phyloP scores from a whole-genome alignment of 2,113 vertebrate species.

The Callithrix jacchus region DNA sequence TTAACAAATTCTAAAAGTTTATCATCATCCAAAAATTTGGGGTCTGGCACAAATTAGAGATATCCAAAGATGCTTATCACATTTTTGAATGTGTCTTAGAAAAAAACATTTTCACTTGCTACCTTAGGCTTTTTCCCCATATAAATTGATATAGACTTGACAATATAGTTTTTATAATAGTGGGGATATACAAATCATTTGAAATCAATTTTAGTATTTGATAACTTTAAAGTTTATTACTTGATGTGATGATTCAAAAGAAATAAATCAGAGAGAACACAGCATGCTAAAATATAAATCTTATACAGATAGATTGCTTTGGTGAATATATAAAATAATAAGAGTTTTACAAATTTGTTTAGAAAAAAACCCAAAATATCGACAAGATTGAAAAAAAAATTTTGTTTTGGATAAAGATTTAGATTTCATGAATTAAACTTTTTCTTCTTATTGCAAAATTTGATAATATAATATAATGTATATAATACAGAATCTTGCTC shows the following conservation, averaged over 20 bases:
- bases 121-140: neutral
- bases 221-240: neutral
- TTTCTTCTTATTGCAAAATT: neutral
- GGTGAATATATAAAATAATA: neutral
- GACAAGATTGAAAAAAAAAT: neutral
- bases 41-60: neutral
- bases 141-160: neutral
- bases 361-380: neutral
- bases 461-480: neutral
- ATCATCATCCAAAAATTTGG: conserved; percentile 15
- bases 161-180: neutral
- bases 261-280: neutral
- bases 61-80: neutral
- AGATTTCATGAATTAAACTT: neutral
- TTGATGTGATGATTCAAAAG: neutral
- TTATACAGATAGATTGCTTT: neutral
- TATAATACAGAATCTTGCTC: no score
- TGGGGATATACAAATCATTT: neutral
- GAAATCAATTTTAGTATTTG: neutral
- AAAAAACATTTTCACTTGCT: neutral
- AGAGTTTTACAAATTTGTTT: neutral
- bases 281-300: neutral
- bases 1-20: conserved; percentile 51
- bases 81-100: neutral
- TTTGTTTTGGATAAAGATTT: neutral